phyloP scores from a whole-genome alignment of 2,888 invertebrate genomes.

The Eurytoma californica region DNA sequence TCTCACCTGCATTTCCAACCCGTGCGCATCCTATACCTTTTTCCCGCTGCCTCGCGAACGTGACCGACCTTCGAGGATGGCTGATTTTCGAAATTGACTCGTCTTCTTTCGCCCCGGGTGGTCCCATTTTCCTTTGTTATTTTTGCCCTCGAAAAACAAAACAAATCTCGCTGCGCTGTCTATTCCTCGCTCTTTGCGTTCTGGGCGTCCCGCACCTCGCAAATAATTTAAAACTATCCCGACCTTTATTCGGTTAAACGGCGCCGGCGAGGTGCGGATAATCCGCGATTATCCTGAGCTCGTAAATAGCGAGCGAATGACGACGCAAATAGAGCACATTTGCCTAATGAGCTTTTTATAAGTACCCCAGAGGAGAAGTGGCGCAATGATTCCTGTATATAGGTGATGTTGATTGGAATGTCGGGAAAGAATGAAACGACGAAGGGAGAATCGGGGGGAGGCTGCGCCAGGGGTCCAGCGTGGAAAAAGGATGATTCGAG shows the following conservation, averaged over 20 bases:
- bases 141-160: conserved; percentile 66
- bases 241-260: background rate
- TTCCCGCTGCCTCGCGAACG: conserved; percentile 60
- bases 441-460: background rate
- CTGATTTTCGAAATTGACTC: conserved; percentile 64
- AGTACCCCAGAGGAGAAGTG: background rate
- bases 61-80: conserved; percentile 63
- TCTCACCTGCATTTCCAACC: too few relatives aligned
- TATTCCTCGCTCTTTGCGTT: background rate
- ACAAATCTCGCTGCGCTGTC: conserved; percentile 3
- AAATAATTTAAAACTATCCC: too few relatives aligned
- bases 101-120: conserved; percentile 57
- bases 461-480: conserved; percentile 13
- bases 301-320: background rate
- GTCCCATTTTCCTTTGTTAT: conserved; percentile 62
- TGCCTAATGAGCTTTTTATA: conserved; percentile 33
- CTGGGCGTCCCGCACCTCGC: too few relatives aligned
- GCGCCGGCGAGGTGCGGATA: conserved; percentile 38
- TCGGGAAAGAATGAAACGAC: background rate
- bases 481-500: conserved; percentile 68
- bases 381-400: background rate
- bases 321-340: background rate
- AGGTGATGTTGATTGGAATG: too few relatives aligned
- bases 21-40: too few relatives aligned
- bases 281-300: conserved; percentile 45